Percentiles rank a stretch among this genome's conserved stretches.
Evolutionary conservation across 2,888 invertebrate genomes (phyloP).

Genomic region (Caenorhabditis sinica): DNA sequence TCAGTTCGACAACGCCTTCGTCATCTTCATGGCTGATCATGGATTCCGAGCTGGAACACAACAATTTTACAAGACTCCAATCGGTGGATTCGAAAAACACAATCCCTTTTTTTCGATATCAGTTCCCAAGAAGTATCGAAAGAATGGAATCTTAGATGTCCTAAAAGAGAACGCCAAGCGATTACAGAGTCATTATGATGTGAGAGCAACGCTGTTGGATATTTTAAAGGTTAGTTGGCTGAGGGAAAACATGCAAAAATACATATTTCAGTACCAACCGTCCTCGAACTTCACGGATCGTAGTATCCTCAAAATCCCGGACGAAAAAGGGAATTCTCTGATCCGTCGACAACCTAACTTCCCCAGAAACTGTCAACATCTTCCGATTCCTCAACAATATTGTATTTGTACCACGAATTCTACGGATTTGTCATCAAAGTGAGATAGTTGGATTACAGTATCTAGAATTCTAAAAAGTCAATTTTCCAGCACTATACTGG

Average conservation of each 20-base stretch:
- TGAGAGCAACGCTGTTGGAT: conserved; percentile 68
- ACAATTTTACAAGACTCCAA: background rate
- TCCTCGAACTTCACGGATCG: conserved; percentile 18
- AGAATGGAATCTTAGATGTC: conserved; percentile 46
- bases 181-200: conserved; percentile 70
- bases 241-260: background rate
- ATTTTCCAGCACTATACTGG: background rate
- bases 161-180: conserved; percentile 59
- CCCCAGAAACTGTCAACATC: conserved; percentile 54
- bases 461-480: background rate
- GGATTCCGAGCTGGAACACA: conserved; percentile 46
- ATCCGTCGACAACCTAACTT: conserved; percentile 52
- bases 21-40: conserved; percentile 71
- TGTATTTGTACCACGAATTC: conserved; percentile 61
- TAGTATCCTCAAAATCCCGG: conserved; percentile 13
- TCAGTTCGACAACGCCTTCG: conserved; percentile 63
- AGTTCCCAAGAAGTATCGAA: conserved; percentile 67
- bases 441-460: background rate
- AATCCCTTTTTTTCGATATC: conserved; percentile 70
- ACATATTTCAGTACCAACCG: conserved; percentile 1
- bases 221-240: conserved; percentile 59
- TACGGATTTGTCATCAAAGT: background rate
- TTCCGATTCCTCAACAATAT: conserved; percentile 66
- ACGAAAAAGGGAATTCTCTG: conserved; percentile 62
- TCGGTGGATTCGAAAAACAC: conserved; percentile 58